phyloP scores from a whole-genome alignment of 2,888 invertebrate species.

The Elmis aenea region DNA sequence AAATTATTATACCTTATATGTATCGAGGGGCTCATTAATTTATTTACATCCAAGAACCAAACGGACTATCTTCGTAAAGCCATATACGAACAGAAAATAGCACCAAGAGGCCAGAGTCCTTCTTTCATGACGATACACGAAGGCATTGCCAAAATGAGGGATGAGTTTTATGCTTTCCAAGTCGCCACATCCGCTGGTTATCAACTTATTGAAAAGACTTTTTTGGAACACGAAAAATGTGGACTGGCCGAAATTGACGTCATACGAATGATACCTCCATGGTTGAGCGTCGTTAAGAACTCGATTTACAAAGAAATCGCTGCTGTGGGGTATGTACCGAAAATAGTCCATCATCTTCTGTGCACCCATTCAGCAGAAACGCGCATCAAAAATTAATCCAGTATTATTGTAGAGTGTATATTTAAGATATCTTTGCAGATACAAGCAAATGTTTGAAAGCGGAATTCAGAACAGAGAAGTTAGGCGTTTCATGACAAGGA shows the following conservation, averaged over 20 bases:
- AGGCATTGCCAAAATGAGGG: conserved; percentile 54
- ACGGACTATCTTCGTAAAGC: conserved; percentile 37
- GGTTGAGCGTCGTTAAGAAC: conserved; percentile 52
- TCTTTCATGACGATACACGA: conserved; percentile 56
- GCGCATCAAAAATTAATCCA: too few species aligned
- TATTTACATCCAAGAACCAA: background rate
- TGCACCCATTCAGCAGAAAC: too few species aligned
- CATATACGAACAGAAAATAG: conserved; percentile 59
- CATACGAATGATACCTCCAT: conserved; percentile 52
- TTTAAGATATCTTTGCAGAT: conserved; percentile 44
- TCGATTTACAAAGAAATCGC: conserved; percentile 53
- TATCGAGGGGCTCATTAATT: too few species aligned
- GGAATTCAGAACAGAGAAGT: conserved; percentile 52
- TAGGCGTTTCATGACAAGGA: conserved; percentile 48
- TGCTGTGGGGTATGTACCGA: conserved; percentile 50
- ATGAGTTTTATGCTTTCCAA: conserved; percentile 64
- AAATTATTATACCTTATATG: too few species aligned
- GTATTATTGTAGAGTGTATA: too few species aligned
- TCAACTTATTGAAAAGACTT: conserved; percentile 62
- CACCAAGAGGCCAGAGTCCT: conserved; percentile 53
- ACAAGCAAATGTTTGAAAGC: conserved; percentile 50
- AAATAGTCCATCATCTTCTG: too few species aligned
- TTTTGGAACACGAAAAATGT: conserved; percentile 66
- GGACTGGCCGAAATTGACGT: conserved; percentile 59
- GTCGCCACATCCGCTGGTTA: conserved; percentile 63